phyloP scores from a whole-genome alignment of 2,113 vertebrate species.

The Oceanites oceanicus region DNA sequence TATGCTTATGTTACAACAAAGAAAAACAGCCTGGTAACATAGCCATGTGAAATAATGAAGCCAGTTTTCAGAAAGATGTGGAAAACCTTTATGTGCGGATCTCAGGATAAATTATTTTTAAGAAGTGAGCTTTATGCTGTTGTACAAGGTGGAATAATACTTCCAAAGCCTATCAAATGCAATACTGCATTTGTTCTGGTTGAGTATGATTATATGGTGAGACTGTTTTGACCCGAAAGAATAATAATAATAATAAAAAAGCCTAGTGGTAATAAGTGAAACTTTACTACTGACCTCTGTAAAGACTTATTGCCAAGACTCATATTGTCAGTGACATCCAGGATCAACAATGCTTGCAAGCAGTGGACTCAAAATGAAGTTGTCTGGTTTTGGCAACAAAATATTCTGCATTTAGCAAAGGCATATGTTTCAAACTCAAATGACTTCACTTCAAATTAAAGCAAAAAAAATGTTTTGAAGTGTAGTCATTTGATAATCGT shows the following conservation, averaged over 20 bases:
- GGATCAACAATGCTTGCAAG: slow-evolving; percentile 47
- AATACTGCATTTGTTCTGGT: background rate
- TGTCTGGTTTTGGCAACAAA: slow-evolving; percentile 64
- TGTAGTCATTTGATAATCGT: slow-evolving; percentile 75
- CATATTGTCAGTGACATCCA: slow-evolving; percentile 21
- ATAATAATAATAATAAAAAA: background rate
- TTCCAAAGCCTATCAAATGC: background rate
- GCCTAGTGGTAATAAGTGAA: background rate
- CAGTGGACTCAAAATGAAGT: slow-evolving; percentile 48
- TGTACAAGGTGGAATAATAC: background rate
- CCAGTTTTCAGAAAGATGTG: background rate
- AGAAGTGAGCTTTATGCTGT: background rate
- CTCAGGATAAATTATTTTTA: background rate
- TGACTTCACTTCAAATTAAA: slow-evolving; percentile 76
- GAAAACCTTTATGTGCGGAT: background rate
- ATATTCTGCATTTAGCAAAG: slow-evolving; percentile 61
- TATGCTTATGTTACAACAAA: background rate
- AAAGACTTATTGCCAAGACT: background rate
- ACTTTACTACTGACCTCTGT: slow-evolving; percentile 8
- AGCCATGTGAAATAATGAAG: background rate
- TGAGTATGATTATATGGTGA: background rate
- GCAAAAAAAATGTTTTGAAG: slow-evolving; percentile 77
- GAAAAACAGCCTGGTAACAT: background rate
- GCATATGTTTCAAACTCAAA: slow-evolving; percentile 79
- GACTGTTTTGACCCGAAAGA: background rate